Evolutionary conservation across 92 coral and sea anemone species (phyloP), one percentile per base, ranked within the genome.

Genomic region (Ricordea florida): DNA sequence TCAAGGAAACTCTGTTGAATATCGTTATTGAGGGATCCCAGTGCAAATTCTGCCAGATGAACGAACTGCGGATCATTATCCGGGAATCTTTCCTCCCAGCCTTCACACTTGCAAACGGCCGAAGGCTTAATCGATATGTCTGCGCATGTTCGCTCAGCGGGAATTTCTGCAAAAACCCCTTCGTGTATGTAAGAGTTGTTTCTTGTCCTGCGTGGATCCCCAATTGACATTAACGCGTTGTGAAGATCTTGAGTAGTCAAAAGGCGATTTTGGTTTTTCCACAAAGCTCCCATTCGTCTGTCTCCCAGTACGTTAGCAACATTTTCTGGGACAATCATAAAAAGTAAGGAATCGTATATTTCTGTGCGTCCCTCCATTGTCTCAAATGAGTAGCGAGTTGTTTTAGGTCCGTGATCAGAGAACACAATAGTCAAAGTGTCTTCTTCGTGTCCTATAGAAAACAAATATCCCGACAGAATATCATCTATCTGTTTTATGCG

Each of bases 401-500:
- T 91, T 77, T 94, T 91, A 6, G 98, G 98, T 6, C 98, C 98
- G 62, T 94, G 98, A 62, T 90, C 94, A 2, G 98, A 94, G 53
- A 90, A 85, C 2, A 94, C 58, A 6, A 94, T 57, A 13, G 98
- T 94, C 74, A 94, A 44, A 23, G 97, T 94, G 65, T 88, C 80
- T 36, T 87, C 80, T 24, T 91, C 85, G 23, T 78, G 65, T 6
- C 94, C 86, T 81, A 88, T 81, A 0, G 74, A 62, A 38, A 58
- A 56, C 42, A 94, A 66, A 70, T 71, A 94, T 25, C 76, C 81
- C 2, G 98, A 76, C 14, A 94, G 56, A 25, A 76, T 65, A 8
- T 85, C 86, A 69, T 94, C 98, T 20, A 85, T 73, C 61, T 86
- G 92, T 52, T 85, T 85, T 24, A 94, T 91, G 3, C 97, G 83